phyloP scores from a whole-genome alignment of 2,797 vertebrate species.

The Luscinia luscinia region DNA sequence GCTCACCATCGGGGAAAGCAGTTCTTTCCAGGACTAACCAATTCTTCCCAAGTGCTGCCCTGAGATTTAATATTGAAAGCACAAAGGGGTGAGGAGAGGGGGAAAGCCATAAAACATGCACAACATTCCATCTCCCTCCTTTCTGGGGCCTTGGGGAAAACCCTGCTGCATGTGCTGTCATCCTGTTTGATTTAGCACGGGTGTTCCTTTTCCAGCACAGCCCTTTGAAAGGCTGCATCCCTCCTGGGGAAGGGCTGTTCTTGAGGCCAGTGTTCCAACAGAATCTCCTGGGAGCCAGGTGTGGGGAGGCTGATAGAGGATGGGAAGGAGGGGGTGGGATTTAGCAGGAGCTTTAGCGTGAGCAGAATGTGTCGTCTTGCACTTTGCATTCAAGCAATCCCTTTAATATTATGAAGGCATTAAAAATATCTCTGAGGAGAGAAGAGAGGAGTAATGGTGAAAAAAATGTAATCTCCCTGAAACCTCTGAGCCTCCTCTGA shows the following conservation, averaged over 20 bases:
- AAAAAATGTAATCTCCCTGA: constrained; percentile 39
- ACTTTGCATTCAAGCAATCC: constrained; percentile 33
- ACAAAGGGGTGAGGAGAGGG: background rate
- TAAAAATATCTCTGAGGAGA: constrained; percentile 34
- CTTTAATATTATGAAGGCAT: constrained; percentile 40
- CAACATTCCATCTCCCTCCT: constrained; percentile 6
- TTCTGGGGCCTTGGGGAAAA: constrained; percentile 5
- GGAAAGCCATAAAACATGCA: background rate
- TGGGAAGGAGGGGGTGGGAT: background rate
- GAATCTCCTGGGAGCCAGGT: constrained; percentile 36
- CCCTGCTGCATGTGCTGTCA: constrained; percentile 9
- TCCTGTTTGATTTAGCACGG: constrained; percentile 31
- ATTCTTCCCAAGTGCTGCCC: background rate
- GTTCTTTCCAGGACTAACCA: background rate
- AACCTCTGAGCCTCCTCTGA: constrained; percentile 27
- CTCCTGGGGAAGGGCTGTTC: background rate
- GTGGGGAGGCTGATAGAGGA: constrained; percentile 40
- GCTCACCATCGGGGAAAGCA: background rate
- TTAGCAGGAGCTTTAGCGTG: background rate
- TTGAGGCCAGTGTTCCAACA: background rate
- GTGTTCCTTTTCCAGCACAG: background rate
- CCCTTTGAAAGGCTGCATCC: constrained; percentile 14
- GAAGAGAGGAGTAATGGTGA: background rate
- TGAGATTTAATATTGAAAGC: background rate
- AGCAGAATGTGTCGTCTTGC: background rate